phyloP scores from a whole-genome alignment of 2,888 invertebrate genomes.

The Notodonta ziczac region DNA sequence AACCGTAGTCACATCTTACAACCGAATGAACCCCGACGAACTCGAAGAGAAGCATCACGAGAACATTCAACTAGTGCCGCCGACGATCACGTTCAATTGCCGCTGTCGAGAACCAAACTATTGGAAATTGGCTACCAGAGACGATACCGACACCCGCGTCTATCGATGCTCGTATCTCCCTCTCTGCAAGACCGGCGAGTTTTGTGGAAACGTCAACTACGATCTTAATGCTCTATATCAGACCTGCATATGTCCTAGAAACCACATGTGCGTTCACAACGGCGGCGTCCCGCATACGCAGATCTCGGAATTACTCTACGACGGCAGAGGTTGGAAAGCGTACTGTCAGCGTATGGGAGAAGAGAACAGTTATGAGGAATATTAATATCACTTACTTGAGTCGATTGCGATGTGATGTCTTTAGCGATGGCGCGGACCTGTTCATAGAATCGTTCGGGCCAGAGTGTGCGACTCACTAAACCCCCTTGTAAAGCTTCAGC shows the following conservation, averaged over 20 bases:
- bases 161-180: conserved; percentile 81
- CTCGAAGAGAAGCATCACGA: conserved; percentile 69
- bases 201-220: conserved; percentile 86
- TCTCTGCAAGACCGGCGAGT: conserved; percentile 81
- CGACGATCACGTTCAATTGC: conserved; percentile 76
- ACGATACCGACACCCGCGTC: conserved; percentile 33
- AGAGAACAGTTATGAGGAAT: conserved; percentile 63
- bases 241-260: conserved; percentile 85
- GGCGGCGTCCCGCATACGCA: conserved; percentile 70
- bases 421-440: conserved; percentile 88
- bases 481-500: conserved; percentile 91
- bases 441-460: conserved; percentile 90
- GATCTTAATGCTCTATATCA: conserved; percentile 86
- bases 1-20: conserved; percentile 55
- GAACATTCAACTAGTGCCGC: conserved; percentile 67
- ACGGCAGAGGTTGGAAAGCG: conserved; percentile 83
- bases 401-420: conserved; percentile 89
- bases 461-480: conserved; percentile 91
- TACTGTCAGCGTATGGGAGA: conserved; percentile 73
- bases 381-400: conserved; percentile 85
- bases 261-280: conserved; percentile 84
- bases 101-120: conserved; percentile 78
- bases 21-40: conserved; percentile 68
- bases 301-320: conserved; percentile 83
- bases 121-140: conserved; percentile 70